Evolutionary conservation across 64 coral and sea anemone genomes (phyloP), one percentile per base, ranked within the genome.

Genomic region (Montipora efflorescens): DNA sequence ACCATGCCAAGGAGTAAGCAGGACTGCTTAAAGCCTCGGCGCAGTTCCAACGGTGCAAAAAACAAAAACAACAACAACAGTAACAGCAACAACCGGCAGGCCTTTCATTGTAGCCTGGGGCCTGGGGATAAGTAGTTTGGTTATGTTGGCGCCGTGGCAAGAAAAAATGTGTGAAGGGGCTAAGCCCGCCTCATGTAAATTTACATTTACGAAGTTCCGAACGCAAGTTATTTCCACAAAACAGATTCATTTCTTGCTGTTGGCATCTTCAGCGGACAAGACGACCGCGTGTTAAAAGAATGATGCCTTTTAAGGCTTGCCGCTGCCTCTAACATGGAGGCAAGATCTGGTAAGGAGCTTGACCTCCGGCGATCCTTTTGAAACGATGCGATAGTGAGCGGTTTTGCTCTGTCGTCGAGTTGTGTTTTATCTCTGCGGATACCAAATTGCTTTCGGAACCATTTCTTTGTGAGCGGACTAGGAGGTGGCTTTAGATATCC

Each of bases 401-500:
- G 22, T 58, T 15, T 69, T 16, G 49, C 47, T 3, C 16, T 84
- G 50, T 77, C 59, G 3, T 81, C 48, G 48, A 55, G 90, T 21
- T 91, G 57, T 8, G 36, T 15, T 11, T 21, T 83, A 53, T 86
- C 69, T 81, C 88, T 94, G 7, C 92, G 80, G 75, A 97, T 82
- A 19, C 95, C 95, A 91, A 97, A 97, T 50, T 97, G 95, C 25
- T 97, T 90, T 28, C 95, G 89, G 82, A 94, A 97, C 95, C 95
- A 94, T 78, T 83, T 94, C 52, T 97, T 97, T 16, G 95, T 87
- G 7, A 94, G 67, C 8, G 95, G 95, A 44, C 95, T 92, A 3
- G 70, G 14, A 28, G 74, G 80, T 44, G 47, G 45, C 18, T 70
- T 71, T 16, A 72, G 46, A 4, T 71, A 71, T 3, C 45, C 46